Percentiles rank a stretch among this genome's conserved stretches.
phyloP scores from a whole-genome alignment of 2,888 invertebrate species.

The Helicoverpa assulta region DNA sequence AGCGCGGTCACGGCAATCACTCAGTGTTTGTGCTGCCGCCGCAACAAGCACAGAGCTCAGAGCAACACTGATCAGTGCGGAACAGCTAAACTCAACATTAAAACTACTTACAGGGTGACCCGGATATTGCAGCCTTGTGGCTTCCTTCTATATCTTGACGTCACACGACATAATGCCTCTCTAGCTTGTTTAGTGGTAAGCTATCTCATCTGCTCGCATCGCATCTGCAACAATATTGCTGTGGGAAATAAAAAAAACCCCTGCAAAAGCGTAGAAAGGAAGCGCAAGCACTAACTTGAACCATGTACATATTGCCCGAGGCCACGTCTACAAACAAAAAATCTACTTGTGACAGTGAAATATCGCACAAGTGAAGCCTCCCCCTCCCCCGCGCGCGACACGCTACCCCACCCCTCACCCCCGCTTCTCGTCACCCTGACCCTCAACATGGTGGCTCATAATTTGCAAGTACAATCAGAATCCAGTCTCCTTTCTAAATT shows the following conservation, averaged over 20 bases:
- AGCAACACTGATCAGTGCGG: background rate
- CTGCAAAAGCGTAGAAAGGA: conserved; percentile 15
- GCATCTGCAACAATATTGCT: no score
- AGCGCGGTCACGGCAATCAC: conserved; percentile 52
- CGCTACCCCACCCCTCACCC: background rate
- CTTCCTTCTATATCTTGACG: no score
- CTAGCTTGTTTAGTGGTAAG: background rate
- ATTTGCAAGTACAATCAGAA: conserved; percentile 27
- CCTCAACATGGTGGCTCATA: conserved; percentile 6
- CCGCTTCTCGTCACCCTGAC: background rate
- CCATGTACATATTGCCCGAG: conserved; percentile 22
- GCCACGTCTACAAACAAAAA: conserved; percentile 34
- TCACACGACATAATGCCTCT: no score
- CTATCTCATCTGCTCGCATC: background rate
- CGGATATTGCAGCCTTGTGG: no score
- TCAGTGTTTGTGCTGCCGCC: conserved; percentile 25
- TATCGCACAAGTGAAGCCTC: conserved; percentile 29
- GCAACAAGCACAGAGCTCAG: background rate
- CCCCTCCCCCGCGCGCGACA: background rate
- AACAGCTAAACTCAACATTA: background rate
- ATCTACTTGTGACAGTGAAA: conserved; percentile 40
- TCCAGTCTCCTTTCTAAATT: conserved; percentile 5
- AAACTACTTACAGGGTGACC: background rate
- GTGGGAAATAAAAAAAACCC: conserved; percentile 23
- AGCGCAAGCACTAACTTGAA: conserved; percentile 36